Percentiles rank a stretch among this genome's conserved stretches.
These are phyloP conservation scores for Coregonus clupeaformis DNA, from an alignment of 2,113 vertebrate genomes.

Conservation along the genomic window DNA sequence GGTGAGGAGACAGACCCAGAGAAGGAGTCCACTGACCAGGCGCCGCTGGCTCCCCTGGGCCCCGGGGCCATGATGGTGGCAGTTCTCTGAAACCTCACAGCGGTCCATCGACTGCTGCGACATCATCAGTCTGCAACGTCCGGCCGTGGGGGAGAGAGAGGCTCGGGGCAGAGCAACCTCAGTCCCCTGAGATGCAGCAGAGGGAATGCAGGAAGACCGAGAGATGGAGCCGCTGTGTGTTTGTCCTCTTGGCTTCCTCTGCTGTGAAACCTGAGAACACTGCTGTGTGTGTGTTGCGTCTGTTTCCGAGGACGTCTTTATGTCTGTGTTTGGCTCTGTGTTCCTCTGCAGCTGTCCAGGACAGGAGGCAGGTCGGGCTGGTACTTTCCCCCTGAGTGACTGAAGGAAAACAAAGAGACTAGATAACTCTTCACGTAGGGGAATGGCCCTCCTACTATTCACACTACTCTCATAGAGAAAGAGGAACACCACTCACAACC, in stretches of 20 bases:
- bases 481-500: constrained; percentile 26
- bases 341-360: constrained; percentile 32
- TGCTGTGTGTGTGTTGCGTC: constrained; percentile 52
- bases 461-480: constrained; percentile 26
- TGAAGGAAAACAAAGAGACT: constrained; percentile 18
- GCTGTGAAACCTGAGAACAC: constrained; percentile 43
- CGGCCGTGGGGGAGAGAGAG: not conserved
- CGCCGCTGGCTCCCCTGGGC: constrained; percentile 15
- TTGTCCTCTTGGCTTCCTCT: constrained; percentile 55
- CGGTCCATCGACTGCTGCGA: constrained; percentile 2
- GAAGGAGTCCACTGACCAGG: constrained; percentile 51
- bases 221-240: constrained; percentile 3
- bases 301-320: constrained; percentile 29
- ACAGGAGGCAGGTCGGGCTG: constrained; percentile 20
- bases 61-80: not conserved
- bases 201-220: constrained; percentile 32
- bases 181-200: constrained; percentile 36
- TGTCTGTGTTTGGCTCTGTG: constrained; percentile 21
- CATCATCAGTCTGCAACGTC: constrained; percentile 39
- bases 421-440: constrained; percentile 29
- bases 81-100: not conserved
- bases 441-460: constrained; percentile 52
- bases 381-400: constrained; percentile 58
- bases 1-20: constrained; percentile 63
- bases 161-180: constrained; percentile 20